phyloP scores from a whole-genome alignment of 2,888 invertebrate genomes.

The Piscicola geometra region DNA sequence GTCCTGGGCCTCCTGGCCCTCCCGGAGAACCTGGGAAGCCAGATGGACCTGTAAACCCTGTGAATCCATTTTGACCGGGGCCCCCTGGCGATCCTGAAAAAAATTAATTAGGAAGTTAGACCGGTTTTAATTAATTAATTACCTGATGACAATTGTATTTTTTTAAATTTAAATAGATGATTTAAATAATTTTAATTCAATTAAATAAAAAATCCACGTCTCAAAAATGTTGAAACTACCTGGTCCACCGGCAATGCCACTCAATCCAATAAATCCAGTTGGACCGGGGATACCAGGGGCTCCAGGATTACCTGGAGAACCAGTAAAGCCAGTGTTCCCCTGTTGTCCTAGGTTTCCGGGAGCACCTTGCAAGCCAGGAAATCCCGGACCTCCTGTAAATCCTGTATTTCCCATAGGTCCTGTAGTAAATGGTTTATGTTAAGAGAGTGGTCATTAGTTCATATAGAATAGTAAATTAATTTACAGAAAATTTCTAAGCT shows the following conservation, averaged over 20 bases:
- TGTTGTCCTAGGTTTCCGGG: background rate
- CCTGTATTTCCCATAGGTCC: no score
- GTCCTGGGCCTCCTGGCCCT: constrained; percentile 21
- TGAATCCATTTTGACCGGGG: background rate
- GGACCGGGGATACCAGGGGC: constrained; percentile 7
- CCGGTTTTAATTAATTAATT: no score
- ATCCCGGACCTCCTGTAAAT: background rate
- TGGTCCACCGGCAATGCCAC: background rate
- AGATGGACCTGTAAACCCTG: background rate
- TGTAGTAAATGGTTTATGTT: no score
- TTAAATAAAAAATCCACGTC: no score
- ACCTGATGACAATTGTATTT: no score
- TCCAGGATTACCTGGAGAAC: constrained; percentile 23
- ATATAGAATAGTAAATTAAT: no score
- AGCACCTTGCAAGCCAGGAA: background rate
- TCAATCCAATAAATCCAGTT: background rate
- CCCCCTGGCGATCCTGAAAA: background rate
- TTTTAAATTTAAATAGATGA: no score
- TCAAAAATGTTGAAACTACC: background rate
- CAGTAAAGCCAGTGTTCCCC: no score
- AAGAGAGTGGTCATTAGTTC: no score
- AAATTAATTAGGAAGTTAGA: no score
- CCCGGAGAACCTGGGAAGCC: constrained; percentile 23
- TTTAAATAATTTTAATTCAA: no score
- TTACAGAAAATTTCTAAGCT: no score